Evolutionary conservation across 2,888 invertebrate genomes (phyloP).

Genomic region (Leucozona laternaria): DNA sequence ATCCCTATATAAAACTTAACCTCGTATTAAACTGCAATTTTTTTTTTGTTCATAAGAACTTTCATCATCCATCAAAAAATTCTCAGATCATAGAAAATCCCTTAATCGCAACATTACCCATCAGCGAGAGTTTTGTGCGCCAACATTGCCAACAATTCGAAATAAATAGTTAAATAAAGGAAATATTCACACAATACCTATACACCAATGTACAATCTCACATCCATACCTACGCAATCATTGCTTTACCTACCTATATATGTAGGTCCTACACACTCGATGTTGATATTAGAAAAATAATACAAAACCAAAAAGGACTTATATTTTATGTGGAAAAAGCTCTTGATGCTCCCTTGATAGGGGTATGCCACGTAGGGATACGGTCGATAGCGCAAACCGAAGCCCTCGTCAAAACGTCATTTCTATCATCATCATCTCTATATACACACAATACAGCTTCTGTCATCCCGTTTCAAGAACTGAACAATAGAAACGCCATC

Average conservation of each 20-base stretch:
- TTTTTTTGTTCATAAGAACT: conserved; percentile 30
- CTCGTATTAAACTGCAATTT: conserved; percentile 50
- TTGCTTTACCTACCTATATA: neutral
- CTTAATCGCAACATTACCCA: conserved; percentile 33
- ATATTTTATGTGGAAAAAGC: conserved; percentile 10
- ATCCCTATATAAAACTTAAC: conserved; percentile 63
- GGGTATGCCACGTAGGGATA: conserved; percentile 20
- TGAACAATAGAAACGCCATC: conserved; percentile 53
- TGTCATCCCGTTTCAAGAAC: conserved; percentile 58
- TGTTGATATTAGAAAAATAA: conserved; percentile 52
- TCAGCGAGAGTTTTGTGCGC: neutral
- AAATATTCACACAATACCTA: conserved; percentile 40
- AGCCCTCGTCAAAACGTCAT: conserved; percentile 64
- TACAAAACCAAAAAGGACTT: conserved; percentile 1
- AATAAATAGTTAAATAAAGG: conserved; percentile 50
- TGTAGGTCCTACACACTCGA: conserved; percentile 2
- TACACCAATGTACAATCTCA: conserved; percentile 4
- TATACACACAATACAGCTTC: conserved; percentile 49
- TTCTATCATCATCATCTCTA: conserved; percentile 25
- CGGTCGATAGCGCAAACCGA: conserved; percentile 31
- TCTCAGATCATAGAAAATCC: conserved; percentile 58
- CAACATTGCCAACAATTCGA: neutral
- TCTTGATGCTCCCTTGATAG: conserved; percentile 52
- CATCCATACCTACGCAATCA: neutral
- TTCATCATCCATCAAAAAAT: conserved; percentile 41